phyloP scores from a whole-genome alignment of 64 coral and sea anemone species.

The Stichodactyla helianthus region DNA sequence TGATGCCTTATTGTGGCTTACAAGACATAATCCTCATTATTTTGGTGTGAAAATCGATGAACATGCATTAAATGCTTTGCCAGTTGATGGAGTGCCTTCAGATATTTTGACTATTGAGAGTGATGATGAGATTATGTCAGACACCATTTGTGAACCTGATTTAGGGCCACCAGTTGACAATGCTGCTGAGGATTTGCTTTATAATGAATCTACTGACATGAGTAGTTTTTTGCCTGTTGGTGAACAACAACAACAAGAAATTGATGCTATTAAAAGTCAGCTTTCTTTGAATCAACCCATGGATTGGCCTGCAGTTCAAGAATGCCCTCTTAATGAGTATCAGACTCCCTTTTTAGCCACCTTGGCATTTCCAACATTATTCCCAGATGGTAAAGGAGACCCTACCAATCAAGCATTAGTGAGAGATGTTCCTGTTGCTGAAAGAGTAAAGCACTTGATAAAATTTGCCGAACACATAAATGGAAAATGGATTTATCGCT shows the following conservation, averaged over 20 bases:
- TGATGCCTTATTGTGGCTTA: slow-evolving; percentile 27
- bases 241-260: slow-evolving; percentile 32
- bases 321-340: slow-evolving; percentile 44
- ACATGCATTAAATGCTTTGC: slow-evolving; percentile 3
- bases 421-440: slow-evolving; percentile 22
- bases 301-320: not conserved
- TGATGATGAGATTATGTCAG: not conserved
- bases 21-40: slow-evolving; percentile 36
- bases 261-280: slow-evolving; percentile 17
- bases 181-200: not conserved
- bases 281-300: slow-evolving; percentile 10
- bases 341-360: slow-evolving; percentile 18
- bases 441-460: slow-evolving; percentile 37
- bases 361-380: slow-evolving; percentile 59
- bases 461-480: slow-evolving; percentile 48
- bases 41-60: slow-evolving; percentile 3
- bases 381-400: slow-evolving; percentile 53
- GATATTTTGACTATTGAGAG: slow-evolving; percentile 8
- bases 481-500: slow-evolving; percentile 47
- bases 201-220: slow-evolving; percentile 23
- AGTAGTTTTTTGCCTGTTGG: slow-evolving; percentile 30
- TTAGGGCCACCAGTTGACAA: slow-evolving; percentile 9
- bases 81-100: slow-evolving; percentile 21
- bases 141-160: not conserved
- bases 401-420: slow-evolving; percentile 36